Evolutionary conservation across 35 echinoderm and acorn worm genomes (phyloP).

Genomic region (Acanthaster planci): DNA sequence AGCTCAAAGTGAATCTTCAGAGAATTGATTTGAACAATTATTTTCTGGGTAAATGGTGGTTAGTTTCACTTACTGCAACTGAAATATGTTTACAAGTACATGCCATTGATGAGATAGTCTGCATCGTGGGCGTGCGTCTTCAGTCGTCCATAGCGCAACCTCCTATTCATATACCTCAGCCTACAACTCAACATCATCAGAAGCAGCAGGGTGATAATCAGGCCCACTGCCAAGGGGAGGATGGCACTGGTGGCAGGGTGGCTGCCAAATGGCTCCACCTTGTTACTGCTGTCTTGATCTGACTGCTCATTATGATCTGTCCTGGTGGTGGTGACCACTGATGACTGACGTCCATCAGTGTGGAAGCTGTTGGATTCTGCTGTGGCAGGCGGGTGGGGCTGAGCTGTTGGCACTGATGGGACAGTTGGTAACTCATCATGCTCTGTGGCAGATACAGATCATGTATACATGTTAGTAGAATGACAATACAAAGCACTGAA

Average conservation of each 20-base stretch:
- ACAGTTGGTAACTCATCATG: not conserved
- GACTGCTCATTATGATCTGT: not conserved
- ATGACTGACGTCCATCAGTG: not conserved
- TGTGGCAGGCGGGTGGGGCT: not conserved
- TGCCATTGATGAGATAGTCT: constrained; percentile 94
- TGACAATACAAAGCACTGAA: no score
- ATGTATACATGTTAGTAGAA: no score
- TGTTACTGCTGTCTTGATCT: not conserved
- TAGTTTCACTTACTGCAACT: no score
- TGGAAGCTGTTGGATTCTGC: not conserved
- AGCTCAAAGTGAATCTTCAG: no score
- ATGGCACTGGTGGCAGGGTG: constrained; percentile 63
- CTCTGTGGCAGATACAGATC: no score
- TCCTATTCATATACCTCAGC: constrained; percentile 81
- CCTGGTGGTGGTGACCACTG: not conserved
- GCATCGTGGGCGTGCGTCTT: constrained; percentile 87
- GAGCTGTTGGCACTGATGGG: not conserved
- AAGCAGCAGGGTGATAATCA: constrained; percentile 67
- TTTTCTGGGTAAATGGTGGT: no score
- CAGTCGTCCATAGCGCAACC: constrained; percentile 77
- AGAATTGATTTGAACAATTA: no score
- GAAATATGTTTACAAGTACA: constrained; percentile 92
- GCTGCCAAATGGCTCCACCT: constrained; percentile 24
- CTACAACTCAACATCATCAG: constrained; percentile 84
- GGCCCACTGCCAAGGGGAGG: constrained; percentile 71